Evolutionary conservation across 2,113 vertebrate genomes (phyloP).

Genomic region (Zootoca vivipara): DNA sequence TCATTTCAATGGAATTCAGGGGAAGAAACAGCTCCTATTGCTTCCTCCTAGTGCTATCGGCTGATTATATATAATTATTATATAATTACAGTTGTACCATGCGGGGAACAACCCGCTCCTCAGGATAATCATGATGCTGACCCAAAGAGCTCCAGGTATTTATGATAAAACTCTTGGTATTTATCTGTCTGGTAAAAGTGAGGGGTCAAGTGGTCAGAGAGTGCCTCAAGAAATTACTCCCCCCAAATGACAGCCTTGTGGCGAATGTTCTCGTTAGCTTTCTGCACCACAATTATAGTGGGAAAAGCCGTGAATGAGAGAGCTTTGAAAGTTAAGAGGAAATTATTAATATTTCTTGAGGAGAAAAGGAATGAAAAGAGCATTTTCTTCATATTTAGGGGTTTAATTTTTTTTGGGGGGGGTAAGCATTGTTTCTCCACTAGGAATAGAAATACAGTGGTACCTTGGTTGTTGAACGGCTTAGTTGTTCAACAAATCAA

Average conservation of each 20-base stretch:
- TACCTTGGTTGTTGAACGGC: too few species aligned
- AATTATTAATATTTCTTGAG: background rate
- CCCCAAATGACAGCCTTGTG: background rate
- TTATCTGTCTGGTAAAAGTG: slow-evolving; percentile 38
- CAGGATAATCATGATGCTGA: slow-evolving; percentile 43
- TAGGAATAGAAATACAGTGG: background rate
- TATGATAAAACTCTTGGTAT: slow-evolving; percentile 46
- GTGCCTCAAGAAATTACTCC: slow-evolving; percentile 28
- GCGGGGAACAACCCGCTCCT: slow-evolving; percentile 33
- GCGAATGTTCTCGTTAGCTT: slow-evolving; percentile 18
- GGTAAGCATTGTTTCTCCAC: background rate
- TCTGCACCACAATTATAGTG: background rate
- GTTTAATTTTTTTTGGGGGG: slow-evolving; percentile 1
- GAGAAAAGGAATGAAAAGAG: background rate
- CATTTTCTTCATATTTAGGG: slow-evolving; percentile 14
- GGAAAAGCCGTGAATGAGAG: background rate
- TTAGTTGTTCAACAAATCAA: too few species aligned
- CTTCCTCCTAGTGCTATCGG: slow-evolving; percentile 32
- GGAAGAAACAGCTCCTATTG: slow-evolving; percentile 21
- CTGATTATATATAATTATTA: slow-evolving; percentile 60
- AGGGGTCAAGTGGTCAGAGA: slow-evolving; percentile 36
- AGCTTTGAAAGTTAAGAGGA: background rate
- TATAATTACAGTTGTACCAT: slow-evolving; percentile 54
- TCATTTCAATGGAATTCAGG: slow-evolving; percentile 44
- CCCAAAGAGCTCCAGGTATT: slow-evolving; percentile 43